Base-by-base conservation (phyloP, 2,888 invertebrate species). In the Nemurella pictetii region DNA sequence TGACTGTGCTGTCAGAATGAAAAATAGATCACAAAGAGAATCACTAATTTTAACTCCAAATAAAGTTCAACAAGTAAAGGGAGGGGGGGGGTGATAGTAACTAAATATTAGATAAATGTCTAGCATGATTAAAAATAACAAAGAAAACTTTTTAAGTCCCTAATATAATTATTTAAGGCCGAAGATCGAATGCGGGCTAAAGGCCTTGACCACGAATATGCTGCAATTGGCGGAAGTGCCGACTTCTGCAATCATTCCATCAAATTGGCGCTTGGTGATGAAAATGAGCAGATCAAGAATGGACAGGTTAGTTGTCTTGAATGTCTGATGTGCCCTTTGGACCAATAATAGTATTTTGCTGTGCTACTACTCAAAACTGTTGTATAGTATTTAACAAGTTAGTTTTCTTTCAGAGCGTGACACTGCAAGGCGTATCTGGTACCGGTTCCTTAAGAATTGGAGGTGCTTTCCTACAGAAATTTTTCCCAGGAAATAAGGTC, bases 391-490 rank as follows among this genome's bases (percentile, higher is more conserved):
- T 55, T 55, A 55, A 55, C 55, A 12, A 85, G 87, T n/a, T n/a
- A n/a, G n/a, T n/a, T 88, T 86, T 86, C 86, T 89, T 89, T 30
- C 90, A 94, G 94, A 94, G 93, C 90, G 93, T 92, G 9, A 95
- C 95, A 28, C 92, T 92, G 3, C 94, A 97, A 93, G 94, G 96
- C n/a, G 94, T 99, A 86, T 99, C 99, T 87, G 99, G 99, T 84
- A 99, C 99, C 20, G 99, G 99, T 25, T 96, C 99, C 0, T 92
- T 99, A n/a, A 94, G 97, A 85, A 93, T 99, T 82, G 99, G 99
- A 32, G 95, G 96, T 74, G 96, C 95, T 86, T 99, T 98, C 90
- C 91, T 99, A 86, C 94, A 94, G 84, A 94, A 94, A 87, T 97
- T 95, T 91, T 96, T 95, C 91, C 93, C 93, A 7, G 95, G 95